phyloP scores from a whole-genome alignment of 2,888 invertebrate species.

The Monochamus alternatus region DNA sequence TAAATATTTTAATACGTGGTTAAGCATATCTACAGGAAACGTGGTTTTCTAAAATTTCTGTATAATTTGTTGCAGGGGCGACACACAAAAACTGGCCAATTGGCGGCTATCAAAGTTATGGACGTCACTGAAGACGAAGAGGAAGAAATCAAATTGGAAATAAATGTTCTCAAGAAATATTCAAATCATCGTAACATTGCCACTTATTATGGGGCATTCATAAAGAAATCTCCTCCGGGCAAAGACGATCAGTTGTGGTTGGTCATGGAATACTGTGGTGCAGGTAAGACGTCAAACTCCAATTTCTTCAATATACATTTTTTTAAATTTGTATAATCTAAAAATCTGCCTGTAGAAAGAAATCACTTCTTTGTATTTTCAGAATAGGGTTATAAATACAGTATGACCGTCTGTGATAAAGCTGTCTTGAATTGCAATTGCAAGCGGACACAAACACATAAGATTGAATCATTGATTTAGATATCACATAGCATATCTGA shows the following conservation, averaged over 20 bases:
- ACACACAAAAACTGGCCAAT: constrained; percentile 99
- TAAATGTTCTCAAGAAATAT: constrained; percentile 99
- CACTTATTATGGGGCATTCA: constrained; percentile 99
- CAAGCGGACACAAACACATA: too few relatives aligned
- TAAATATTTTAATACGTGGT: too few relatives aligned
- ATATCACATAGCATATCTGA: too few relatives aligned
- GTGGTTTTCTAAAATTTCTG: constrained; percentile 9
- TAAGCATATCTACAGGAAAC: too few relatives aligned
- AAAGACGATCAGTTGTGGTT: constrained; percentile 99
- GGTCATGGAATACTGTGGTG: constrained; percentile 99
- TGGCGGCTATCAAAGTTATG: constrained; percentile 99
- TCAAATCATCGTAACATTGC: constrained; percentile 99
- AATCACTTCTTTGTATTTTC: too few relatives aligned
- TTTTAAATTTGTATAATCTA: too few relatives aligned
- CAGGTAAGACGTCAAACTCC: constrained; percentile 73
- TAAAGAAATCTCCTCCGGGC: constrained; percentile 98
- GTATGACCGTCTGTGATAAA: too few relatives aligned
- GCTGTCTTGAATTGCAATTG: too few relatives aligned
- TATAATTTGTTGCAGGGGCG: constrained; percentile 82
- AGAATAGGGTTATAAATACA: too few relatives aligned
- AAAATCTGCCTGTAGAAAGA: too few relatives aligned
- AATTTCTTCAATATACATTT: too few relatives aligned
- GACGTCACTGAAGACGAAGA: constrained; percentile 99
- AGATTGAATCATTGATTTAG: too few relatives aligned
- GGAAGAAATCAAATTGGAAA: constrained; percentile 99